Base-by-base conservation (phyloP, 2,113 vertebrate genomes). In the Illadopsis cleaveri region DNA sequence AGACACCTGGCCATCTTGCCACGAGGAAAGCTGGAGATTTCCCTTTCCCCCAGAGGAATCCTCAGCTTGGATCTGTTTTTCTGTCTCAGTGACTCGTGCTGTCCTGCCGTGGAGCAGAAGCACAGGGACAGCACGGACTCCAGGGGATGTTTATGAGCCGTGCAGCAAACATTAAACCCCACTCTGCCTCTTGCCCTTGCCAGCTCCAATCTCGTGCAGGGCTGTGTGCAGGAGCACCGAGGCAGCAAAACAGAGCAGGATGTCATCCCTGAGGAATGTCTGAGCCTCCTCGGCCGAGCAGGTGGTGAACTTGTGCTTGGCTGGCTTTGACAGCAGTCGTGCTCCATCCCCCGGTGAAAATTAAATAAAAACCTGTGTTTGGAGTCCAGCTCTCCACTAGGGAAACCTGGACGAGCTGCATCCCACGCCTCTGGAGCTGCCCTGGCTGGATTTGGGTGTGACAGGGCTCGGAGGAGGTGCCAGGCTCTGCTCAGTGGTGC, bases 301-400 rank as follows among this genome's bases (percentile, higher is more conserved):
- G 78, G 73, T 72, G 77, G 44, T 31, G 50, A 85, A 12, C 83
- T 91, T 48, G 86, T 82, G 92, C 87, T 95, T 60, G 61, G 81
- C 21, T 83, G 78, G 79, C 24, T 71, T 37, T 60, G 76, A 47
- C 54, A 80, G 61, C 42, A 53, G 38, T 58, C 83, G 75, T 18
- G 38, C 60, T 48, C 17, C 38, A 53, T 45, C 9, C 53, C 25
- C 23, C 2, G 21, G 10, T n/a, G 51, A 45, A 48, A 54, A 56
- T 16, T 7, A n/a, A 73, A 48, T n/a, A 44, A 76, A 88, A 90
- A 72, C 58, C 61, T 47, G 0, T 47, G 68, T 53, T 79, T 35
- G 5, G 51, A 51, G 60, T 25, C 40, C 48, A 24, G 5, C 12
- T 53, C 47, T 35, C 21, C 53, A 5, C 38, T 7, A 35, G 60